Conservation (phyloP, 2,113 vertebrate genomes). For the Corydoras sp. region DNA sequence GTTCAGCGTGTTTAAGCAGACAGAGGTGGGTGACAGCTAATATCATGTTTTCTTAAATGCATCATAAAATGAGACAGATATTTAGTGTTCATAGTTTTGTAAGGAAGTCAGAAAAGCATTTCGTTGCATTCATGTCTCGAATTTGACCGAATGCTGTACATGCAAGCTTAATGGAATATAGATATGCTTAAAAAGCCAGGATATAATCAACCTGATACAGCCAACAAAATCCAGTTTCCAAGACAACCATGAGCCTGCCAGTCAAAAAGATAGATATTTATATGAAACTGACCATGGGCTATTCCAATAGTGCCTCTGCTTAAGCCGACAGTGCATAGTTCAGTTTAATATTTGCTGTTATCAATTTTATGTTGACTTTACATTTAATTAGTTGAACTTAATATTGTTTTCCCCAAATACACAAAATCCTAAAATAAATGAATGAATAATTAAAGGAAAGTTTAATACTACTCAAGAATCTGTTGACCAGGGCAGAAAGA, state of each 20-base stretch:
- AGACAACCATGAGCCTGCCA: slow-evolving; percentile 38
- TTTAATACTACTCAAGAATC: no score
- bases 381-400: no score
- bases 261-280: slow-evolving; percentile 35
- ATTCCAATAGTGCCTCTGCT: background rate
- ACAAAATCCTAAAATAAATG: no score
- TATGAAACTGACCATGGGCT: slow-evolving; percentile 28
- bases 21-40: slow-evolving; percentile 11
- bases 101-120: slow-evolving; percentile 16
- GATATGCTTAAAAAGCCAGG: slow-evolving; percentile 30
- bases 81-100: slow-evolving; percentile 14
- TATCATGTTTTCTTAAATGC: background rate
- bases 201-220: slow-evolving; percentile 39
- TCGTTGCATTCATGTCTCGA: slow-evolving; percentile 23
- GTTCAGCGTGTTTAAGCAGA: slow-evolving; percentile 27
- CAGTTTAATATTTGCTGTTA: no score
- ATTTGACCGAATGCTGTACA: slow-evolving; percentile 20
- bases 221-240: slow-evolving; percentile 43
- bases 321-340: background rate
- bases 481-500: no score
- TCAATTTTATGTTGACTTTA: no score
- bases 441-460: no score
- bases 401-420: no score
- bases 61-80: slow-evolving; percentile 13
- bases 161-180: slow-evolving; percentile 24